These are phyloP conservation scores for Phodopus roborovskii DNA, from an alignment of 2,113 vertebrate species.

Conservation along the genomic window DNA sequence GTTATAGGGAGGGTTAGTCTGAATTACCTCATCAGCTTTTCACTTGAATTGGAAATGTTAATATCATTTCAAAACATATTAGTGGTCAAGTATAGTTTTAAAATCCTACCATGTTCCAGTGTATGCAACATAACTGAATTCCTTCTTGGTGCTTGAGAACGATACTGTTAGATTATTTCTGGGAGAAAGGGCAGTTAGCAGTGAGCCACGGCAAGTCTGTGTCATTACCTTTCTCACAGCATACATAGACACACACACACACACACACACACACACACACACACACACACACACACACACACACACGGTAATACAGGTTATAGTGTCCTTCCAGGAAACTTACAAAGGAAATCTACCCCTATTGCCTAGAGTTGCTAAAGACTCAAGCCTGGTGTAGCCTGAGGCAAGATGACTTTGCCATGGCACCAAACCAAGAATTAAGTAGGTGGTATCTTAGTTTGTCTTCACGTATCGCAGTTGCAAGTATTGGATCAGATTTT, in stretches of 20 bases:
- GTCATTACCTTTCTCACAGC: neutral
- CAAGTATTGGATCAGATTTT: neutral
- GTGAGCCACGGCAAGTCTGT: neutral
- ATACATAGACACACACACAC: no score
- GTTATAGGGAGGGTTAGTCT: neutral
- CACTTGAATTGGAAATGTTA: neutral
- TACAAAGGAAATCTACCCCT: neutral
- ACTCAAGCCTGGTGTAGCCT: neutral
- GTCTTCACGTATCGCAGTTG: neutral
- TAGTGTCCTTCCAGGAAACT: neutral
- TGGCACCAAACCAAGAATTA: neutral
- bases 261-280: no score
- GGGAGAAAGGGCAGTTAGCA: neutral
- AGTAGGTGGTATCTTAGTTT: neutral
- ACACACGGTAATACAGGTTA: neutral
- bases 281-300: no score
- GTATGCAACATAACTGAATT: conserved; percentile 8
- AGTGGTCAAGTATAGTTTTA: neutral
- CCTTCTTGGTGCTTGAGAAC: neutral
- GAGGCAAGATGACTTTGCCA: neutral
- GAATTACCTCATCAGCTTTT: conserved; percentile 27
- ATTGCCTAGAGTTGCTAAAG: neutral
- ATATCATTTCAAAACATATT: conserved; percentile 3
- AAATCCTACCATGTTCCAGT: neutral
- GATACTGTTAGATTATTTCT: conserved; percentile 11